These are phyloP conservation scores for Trichechus manatus DNA, from an alignment of 2,113 vertebrate species.

Conservation along the genomic window DNA sequence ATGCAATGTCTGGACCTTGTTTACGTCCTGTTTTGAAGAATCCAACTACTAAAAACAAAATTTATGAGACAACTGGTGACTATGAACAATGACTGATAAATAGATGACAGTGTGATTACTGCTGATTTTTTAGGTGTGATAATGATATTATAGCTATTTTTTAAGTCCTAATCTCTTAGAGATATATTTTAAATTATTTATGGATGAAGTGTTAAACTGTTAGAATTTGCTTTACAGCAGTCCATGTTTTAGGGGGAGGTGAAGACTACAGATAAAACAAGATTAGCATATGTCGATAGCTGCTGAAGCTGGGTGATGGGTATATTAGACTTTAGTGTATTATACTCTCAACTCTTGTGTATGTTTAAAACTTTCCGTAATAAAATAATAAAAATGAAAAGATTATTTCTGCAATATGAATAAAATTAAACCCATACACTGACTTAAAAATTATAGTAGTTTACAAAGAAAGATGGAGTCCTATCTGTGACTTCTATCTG, in stretches of 20 bases:
- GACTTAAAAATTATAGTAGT: conserved; percentile 28
- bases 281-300: neutral
- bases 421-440: conserved; percentile 37
- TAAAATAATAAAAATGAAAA: conserved; percentile 8
- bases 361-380: neutral
- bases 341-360: conserved; percentile 13
- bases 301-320: neutral
- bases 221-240: conserved; percentile 23
- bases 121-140: neutral
- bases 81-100: neutral
- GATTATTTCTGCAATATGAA: neutral
- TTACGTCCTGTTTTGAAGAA: neutral
- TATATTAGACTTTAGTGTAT: neutral
- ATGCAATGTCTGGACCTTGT: neutral
- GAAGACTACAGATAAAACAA: neutral
- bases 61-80: neutral
- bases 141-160: neutral
- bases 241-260: neutral
- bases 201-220: neutral
- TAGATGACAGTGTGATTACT: neutral
- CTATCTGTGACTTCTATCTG: conserved; percentile 43
- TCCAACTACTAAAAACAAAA: neutral
- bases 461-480: conserved; percentile 10
- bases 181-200: conserved; percentile 3
- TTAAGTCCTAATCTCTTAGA: neutral